A percentile compares a stretch with the other conserved stretches of the same genome.
Conservation (phyloP, 2,888 invertebrate genomes). For the Coleophora deauratella region DNA sequence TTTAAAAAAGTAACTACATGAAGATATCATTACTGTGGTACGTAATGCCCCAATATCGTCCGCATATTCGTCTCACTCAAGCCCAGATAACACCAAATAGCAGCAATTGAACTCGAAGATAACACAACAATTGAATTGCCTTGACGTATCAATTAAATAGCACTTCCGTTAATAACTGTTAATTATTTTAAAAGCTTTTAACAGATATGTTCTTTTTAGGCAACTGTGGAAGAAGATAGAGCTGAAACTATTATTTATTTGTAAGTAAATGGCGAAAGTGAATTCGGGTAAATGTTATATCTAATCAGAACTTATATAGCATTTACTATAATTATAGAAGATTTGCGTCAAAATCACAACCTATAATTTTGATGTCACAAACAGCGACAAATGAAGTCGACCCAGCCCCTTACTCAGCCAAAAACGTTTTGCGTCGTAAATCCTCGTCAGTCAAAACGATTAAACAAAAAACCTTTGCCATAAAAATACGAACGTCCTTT, state of each 20-base stretch:
- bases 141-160: slow-evolving; percentile 59
- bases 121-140: slow-evolving; percentile 55
- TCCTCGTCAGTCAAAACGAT: slow-evolving; percentile 68
- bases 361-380: slow-evolving; percentile 29
- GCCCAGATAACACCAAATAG: slow-evolving; percentile 20
- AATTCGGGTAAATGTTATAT: neutral
- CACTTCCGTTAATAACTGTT: slow-evolving; percentile 51
- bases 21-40: too few relatives aligned
- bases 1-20: too few relatives aligned
- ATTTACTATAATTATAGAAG: neutral
- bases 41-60: neutral
- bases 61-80: neutral
- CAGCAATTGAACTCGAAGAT: slow-evolving; percentile 41
- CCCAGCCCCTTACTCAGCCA: slow-evolving; percentile 57
- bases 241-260: slow-evolving; percentile 1
- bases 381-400: slow-evolving; percentile 63
- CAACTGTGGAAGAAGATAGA: slow-evolving; percentile 7
- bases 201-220: slow-evolving; percentile 17
- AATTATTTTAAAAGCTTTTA: slow-evolving; percentile 59
- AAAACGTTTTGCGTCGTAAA: slow-evolving; percentile 68
- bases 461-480: slow-evolving; percentile 46
- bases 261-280: neutral
- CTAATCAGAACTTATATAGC: too few relatives aligned
- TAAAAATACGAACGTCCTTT: slow-evolving; percentile 18
- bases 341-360: neutral